Percentiles rank a stretch among this genome's conserved stretches.
Conservation (phyloP, 23 tunicate species). For the Phallusia fumigata region DNA sequence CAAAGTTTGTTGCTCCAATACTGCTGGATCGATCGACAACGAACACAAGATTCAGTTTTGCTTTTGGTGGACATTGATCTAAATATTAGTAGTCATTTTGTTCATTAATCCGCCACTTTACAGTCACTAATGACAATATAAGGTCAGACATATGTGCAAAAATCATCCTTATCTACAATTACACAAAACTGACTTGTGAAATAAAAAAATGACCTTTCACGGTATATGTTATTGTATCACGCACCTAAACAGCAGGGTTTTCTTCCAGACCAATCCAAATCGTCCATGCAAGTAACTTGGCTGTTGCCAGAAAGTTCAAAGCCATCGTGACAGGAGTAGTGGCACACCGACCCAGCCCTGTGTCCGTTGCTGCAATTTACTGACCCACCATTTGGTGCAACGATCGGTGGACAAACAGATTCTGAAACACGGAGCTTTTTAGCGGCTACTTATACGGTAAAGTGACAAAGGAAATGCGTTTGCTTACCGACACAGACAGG, state of each 20-base stretch:
- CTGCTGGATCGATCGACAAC: conserved; percentile 66
- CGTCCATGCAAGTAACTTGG: conserved; percentile 16
- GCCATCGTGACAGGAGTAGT: conserved; percentile 45
- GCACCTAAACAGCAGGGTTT: conserved; percentile 56
- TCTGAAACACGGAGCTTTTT: conserved; percentile 5
- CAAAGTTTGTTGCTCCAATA: conserved; percentile 51
- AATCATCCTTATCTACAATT: no score
- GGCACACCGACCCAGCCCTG: conserved; percentile 43
- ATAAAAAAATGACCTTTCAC: no score
- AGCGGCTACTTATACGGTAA: background rate
- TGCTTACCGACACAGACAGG: conserved; percentile 60
- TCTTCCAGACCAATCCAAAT: conserved; percentile 42
- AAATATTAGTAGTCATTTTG: background rate
- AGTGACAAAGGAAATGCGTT: no score
- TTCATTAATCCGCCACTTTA: no score
- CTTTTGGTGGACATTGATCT: conserved; percentile 66
- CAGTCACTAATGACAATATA: no score
- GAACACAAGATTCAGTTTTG: conserved; percentile 51
- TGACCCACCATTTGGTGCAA: conserved; percentile 46
- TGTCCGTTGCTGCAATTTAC: conserved; percentile 43
- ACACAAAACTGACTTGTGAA: no score
- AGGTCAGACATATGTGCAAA: background rate
- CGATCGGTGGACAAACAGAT: conserved; percentile 32
- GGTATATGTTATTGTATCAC: background rate
- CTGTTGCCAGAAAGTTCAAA: conserved; percentile 28